Evolutionary conservation across 2,797 vertebrate genomes (phyloP), one percentile per base, ranked within the genome.

Genomic region (Nannoperca obscura): DNA sequence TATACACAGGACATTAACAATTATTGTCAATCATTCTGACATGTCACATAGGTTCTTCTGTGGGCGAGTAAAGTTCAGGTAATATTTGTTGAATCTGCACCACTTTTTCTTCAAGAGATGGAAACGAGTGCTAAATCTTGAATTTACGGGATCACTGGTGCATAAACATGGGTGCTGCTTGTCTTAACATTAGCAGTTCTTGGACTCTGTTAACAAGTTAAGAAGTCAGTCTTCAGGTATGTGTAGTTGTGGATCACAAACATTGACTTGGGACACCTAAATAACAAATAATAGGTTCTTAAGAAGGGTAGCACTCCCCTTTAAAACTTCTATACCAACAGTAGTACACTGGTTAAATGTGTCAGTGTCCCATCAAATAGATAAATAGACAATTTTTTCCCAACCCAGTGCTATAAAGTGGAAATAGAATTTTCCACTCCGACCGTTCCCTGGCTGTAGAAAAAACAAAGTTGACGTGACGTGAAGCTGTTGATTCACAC

Each of bases 401-500:
- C 38, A 67, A 24, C 20, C 5, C 13, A 20, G 6, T 22, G 20
- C 20, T 62, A 44, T 24, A 74, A 77, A 52, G 24, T 22, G 17
- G 13, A 42, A 50, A 38, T 50, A 50, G 60, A 58, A 49, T 76
- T 59, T 63, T 77, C 47, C 46, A 68, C 55, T 22, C 24, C 24
- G 24, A 6, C 11, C 12, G 20, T 54, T 30, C 20, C 13, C 59
- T 20, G 34, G 47, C 22, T 24, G 7, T 71, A 76, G 67, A 68
- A 72, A 81, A 57, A n/a, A 55, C 61, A 32, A 40, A 27, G 52
- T 59, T 42, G 38, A 52, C 22, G 50, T 71, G 24, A 68, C n/a
- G n/a, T n/a, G n/a, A 66, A 46, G 55, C 58, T 58, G 64, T 42
- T 83, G 66, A 84, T 71, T 61, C 42, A 54, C 20, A 34, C 27